Base-by-base conservation (phyloP, 1,140 invertebrate genomes). In the Melipona quadrifasciata region DNA sequence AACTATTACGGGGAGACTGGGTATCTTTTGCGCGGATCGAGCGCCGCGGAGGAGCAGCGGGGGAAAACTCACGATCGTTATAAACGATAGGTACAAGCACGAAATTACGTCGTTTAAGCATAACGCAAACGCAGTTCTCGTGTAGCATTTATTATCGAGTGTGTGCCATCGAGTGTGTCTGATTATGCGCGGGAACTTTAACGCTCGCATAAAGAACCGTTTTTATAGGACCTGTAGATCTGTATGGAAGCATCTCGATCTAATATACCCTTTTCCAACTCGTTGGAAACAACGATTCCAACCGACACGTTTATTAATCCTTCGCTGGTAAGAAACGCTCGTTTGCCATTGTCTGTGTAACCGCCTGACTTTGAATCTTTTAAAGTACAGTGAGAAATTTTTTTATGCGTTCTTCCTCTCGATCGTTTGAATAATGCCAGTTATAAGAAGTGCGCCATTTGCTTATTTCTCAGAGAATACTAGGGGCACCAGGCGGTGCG, bases 91-190 rank as follows among this genome's bases (percentile, higher is more conserved):
- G 68, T 85, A 51, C 74, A 57, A 17, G 73, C 77, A 82, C 82
- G 73, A 85, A 88, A 88, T 85, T 89, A 86, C 86, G 86, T 82
- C 70, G 83, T 82, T 89, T 85, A 85, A 89, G 80, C 74, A 82
- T 85, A 89, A 88, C 71, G 77, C 79, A 75, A 88, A 85, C 61
- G 83, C 76, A 77, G 65, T 75, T 67, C 39, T 31, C 51, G 34
- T 73, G 70, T 65, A 27, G 58, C 64, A 39, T 84, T 65, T 74
- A 88, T 82, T 85, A 88, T 88, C 82, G 79, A 79, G 80, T 72
- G 51, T 72, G 51, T 51, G 21, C 64, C 82, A 47, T 85, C 86
- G 72, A n/a, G n/a, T n/a, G 8, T 64, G 64, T 65, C 65, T 68
- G 78, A 76, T 84, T 75, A 53, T 61, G 61, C 55, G 34, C 64